Evolutionary conservation across 2,888 invertebrate species (phyloP).

Genomic region (Entomobrya proxima): DNA sequence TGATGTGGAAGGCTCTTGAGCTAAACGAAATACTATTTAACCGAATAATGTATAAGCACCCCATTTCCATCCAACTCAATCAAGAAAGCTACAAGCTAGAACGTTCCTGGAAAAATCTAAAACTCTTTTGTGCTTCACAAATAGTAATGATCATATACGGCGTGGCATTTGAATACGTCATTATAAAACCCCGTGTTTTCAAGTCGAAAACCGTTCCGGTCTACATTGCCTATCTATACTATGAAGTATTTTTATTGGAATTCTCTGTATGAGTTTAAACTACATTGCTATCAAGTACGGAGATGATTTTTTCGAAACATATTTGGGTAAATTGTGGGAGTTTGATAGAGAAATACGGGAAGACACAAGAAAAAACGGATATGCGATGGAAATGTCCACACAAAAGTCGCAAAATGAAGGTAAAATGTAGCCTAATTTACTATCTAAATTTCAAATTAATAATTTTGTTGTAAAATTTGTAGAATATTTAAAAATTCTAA

Average conservation of each 20-base stretch:
- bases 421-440: not conserved
- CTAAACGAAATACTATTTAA: not conserved
- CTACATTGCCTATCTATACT: not conserved
- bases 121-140: not conserved
- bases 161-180: not conserved
- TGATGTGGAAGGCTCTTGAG: not conserved
- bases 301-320: not conserved
- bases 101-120: not conserved
- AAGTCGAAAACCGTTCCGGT: not conserved
- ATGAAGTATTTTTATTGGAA: not conserved
- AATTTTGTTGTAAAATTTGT: not conserved
- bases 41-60: not conserved
- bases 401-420: not conserved
- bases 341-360: not conserved
- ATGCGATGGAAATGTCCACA: not conserved
- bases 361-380: not conserved
- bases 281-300: not conserved
- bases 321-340: not conserved
- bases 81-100: not conserved
- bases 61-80: not conserved
- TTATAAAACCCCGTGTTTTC: not conserved
- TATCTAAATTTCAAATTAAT: not conserved
- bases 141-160: not conserved
- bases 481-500: too few species aligned
- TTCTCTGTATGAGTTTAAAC: not conserved